These are phyloP conservation scores for Marronus borbonicus DNA, from an alignment of 2,888 invertebrate genomes.

Conservation along the genomic window DNA sequence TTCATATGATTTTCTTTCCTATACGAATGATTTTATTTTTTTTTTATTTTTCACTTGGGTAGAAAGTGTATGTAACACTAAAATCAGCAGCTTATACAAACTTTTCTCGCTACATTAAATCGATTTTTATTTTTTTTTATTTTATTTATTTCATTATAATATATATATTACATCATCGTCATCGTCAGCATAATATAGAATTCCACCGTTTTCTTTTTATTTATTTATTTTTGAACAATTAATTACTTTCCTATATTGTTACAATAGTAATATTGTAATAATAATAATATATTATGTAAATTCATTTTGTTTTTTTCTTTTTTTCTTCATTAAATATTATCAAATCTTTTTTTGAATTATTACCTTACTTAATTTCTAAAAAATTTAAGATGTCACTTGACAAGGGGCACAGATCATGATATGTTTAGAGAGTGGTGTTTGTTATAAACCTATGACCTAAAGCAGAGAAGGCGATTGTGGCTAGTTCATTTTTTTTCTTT, in stretches of 20 bases:
- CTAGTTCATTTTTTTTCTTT: constrained; percentile 65
- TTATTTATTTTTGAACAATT: constrained; percentile 40
- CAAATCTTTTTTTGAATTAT: constrained; percentile 68
- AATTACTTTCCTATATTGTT: constrained; percentile 44
- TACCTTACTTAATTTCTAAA: constrained; percentile 69
- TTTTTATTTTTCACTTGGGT: constrained; percentile 21
- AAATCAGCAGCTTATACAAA: constrained; percentile 43
- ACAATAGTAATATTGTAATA: constrained; percentile 50
- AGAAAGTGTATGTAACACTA: constrained; percentile 38
- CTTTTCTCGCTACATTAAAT: constrained; percentile 39
- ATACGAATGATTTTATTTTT: constrained; percentile 21
- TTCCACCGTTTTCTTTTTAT: constrained; percentile 32
- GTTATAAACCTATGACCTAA: constrained; percentile 73
- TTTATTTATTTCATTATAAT: constrained; percentile 43
- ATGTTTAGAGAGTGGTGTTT: constrained; percentile 85
- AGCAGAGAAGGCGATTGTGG: constrained; percentile 74
- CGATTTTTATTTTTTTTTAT: constrained; percentile 31
- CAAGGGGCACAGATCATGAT: constrained; percentile 86
- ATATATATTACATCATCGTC: constrained; percentile 40
- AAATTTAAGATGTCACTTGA: constrained; percentile 75
- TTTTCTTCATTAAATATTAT: constrained; percentile 68
- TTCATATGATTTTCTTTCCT: constrained; percentile 12
- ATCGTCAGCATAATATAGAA: constrained; percentile 37
- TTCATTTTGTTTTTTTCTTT: constrained; percentile 51
- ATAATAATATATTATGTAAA: constrained; percentile 54